Conservation (phyloP, 2,113 vertebrate species). For the Cyanoderma ruficeps region DNA sequence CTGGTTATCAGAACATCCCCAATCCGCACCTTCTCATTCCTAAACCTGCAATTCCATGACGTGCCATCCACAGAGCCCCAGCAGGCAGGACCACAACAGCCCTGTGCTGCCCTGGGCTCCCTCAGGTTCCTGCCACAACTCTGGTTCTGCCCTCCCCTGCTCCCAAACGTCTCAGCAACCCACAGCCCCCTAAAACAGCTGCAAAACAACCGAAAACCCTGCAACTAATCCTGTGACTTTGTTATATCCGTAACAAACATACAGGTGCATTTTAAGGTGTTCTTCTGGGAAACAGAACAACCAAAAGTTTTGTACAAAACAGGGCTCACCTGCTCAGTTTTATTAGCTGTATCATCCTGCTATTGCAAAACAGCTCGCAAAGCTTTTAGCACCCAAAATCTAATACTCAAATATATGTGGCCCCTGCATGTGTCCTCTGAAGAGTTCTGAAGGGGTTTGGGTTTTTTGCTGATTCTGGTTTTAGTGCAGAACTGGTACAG, state of each 20-base stretch:
- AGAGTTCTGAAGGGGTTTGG: background rate
- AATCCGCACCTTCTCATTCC: background rate
- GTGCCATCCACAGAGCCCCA: background rate
- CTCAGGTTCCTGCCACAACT: background rate
- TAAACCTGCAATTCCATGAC: no score
- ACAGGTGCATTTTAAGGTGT: background rate
- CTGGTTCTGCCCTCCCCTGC: background rate
- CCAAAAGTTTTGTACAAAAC: background rate
- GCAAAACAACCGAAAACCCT: background rate
- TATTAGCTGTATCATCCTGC: background rate
- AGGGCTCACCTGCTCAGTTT: background rate
- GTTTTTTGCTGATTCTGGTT: background rate
- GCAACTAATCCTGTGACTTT: background rate
- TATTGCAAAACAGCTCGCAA: background rate
- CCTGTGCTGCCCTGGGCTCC: background rate
- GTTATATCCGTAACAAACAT: background rate
- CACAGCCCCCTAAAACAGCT: background rate
- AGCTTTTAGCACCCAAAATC: background rate
- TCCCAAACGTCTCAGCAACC: background rate
- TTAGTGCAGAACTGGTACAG: background rate
- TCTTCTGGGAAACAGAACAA: background rate
- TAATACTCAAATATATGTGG: background rate
- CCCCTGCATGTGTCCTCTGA: background rate
- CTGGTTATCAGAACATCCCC: background rate
- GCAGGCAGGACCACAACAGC: background rate